phyloP scores from a whole-genome alignment of 2,888 invertebrate genomes.

The Lycia hirtaria region DNA sequence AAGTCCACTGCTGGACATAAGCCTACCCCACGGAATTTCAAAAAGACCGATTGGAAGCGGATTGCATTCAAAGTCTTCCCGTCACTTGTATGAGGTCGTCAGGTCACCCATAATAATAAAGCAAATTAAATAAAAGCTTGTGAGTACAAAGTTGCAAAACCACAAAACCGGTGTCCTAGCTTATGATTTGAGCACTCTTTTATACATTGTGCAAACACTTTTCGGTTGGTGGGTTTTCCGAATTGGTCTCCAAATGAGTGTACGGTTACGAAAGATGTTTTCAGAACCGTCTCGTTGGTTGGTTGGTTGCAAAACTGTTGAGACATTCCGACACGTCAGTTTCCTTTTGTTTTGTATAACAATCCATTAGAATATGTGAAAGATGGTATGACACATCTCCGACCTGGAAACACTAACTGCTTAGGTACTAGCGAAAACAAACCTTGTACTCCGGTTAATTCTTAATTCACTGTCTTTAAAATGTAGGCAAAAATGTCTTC shows the following conservation, averaged over 20 bases:
- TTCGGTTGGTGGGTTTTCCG: constrained; percentile 14
- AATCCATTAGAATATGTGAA: not conserved
- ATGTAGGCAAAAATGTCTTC: no score
- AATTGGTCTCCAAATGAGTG: constrained; percentile 12
- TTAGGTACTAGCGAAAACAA: no score
- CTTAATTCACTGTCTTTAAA: no score
- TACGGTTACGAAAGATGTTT: constrained; percentile 18
- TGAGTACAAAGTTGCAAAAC: not conserved
- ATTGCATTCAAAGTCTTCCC: no score
- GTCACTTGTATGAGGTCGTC: no score
- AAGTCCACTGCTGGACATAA: no score
- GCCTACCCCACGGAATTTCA: no score
- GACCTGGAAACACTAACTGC: not conserved
- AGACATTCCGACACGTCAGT: constrained; percentile 9
- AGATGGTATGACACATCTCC: not conserved
- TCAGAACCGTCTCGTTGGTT: constrained; percentile 5
- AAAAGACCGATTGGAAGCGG: no score
- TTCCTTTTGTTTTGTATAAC: constrained; percentile 1
- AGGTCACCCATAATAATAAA: no score
- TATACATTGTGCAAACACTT: constrained; percentile 12
- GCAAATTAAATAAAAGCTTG: not conserved
- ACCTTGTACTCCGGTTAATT: no score
- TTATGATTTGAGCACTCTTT: constrained; percentile 3
- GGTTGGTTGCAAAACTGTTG: constrained; percentile 8
- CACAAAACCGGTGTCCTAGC: not conserved